phyloP scores from a whole-genome alignment of 2,797 vertebrate genomes.

The Emys orbicularis region DNA sequence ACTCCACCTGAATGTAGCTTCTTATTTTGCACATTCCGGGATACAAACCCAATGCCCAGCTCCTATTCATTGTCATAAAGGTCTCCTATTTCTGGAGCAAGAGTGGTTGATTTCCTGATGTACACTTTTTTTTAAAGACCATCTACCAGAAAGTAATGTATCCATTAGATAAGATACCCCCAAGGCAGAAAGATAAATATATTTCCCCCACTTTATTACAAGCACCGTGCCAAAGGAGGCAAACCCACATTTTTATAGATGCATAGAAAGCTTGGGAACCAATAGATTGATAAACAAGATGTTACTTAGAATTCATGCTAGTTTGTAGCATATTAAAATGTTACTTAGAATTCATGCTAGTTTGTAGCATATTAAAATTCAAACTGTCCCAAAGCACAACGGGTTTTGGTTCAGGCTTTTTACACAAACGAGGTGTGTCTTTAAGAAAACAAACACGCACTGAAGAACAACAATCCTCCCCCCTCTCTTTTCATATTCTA shows the following conservation, averaged over 20 bases:
- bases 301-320: not conserved
- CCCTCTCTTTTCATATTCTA: not conserved
- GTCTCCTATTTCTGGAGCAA: not conserved
- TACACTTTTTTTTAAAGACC: not conserved
- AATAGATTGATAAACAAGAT: not conserved
- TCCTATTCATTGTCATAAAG: not conserved
- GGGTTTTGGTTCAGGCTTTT: not conserved
- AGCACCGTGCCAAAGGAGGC: not conserved
- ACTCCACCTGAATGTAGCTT: not conserved
- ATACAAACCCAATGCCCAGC: not conserved
- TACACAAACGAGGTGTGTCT: not conserved
- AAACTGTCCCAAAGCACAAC: not conserved
- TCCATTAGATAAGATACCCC: not conserved
- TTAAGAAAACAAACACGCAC: no score
- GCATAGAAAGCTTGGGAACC: not conserved
- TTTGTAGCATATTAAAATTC: not conserved
- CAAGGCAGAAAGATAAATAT: not conserved
- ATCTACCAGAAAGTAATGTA: not conserved
- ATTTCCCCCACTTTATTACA: not conserved
- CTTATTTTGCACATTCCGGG: not conserved
- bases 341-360: no score
- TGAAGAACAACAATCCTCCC: not conserved
- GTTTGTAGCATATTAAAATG: no score
- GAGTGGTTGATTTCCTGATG: not conserved
- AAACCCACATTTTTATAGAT: not conserved